Percentiles rank a stretch among this genome's conserved stretches.
phyloP scores from a whole-genome alignment of 2,113 vertebrate species.

The Leuciscus idus region DNA sequence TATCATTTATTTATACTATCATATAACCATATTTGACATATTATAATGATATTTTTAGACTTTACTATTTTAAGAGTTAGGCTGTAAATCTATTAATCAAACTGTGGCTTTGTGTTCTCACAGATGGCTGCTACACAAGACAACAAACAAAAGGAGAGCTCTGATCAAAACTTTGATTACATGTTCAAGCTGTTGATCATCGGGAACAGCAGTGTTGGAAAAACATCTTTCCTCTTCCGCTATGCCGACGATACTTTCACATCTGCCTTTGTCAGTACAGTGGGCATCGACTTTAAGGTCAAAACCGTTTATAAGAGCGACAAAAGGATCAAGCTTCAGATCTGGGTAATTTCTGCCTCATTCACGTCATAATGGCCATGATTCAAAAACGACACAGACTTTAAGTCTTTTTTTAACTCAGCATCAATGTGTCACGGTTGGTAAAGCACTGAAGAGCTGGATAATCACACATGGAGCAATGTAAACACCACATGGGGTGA shows the following conservation, averaged over 20 bases:
- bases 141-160: slow-evolving; percentile 86
- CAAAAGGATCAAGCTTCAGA: slow-evolving; percentile 98
- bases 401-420: not conserved
- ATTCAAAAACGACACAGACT: not conserved
- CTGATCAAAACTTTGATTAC: slow-evolving; percentile 94
- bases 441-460: slow-evolving; percentile 16
- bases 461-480: slow-evolving; percentile 30
- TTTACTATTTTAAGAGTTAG: not conserved
- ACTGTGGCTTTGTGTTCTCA: slow-evolving; percentile 50
- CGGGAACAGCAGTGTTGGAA: slow-evolving; percentile 93
- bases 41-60: not conserved
- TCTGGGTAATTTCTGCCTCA: slow-evolving; percentile 83
- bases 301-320: slow-evolving; percentile 98
- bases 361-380: not conserved
- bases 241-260: slow-evolving; percentile 97
- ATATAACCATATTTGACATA: not conserved
- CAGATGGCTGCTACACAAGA: slow-evolving; percentile 92
- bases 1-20: not conserved
- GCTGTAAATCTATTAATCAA: not conserved
- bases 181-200: slow-evolving; percentile 96
- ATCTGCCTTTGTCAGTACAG: slow-evolving; percentile 96
- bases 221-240: slow-evolving; percentile 95
- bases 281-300: slow-evolving; percentile 98
- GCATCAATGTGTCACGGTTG: slow-evolving; percentile 9
- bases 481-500: slow-evolving; percentile 33